Conservation (phyloP, 2,113 vertebrate genomes). For the Antigone vipio region DNA sequence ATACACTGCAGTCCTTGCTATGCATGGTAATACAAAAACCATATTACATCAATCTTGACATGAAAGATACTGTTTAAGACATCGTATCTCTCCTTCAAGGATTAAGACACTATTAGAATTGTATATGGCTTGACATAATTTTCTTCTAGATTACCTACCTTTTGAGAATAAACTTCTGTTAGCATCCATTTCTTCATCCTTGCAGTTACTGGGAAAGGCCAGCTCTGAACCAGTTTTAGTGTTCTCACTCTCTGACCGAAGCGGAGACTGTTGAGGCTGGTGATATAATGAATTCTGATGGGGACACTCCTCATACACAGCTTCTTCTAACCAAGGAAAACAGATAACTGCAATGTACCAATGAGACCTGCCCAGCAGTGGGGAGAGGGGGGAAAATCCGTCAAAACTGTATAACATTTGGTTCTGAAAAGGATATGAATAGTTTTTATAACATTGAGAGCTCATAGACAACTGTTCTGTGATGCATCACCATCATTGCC, state of each 20-base stretch:
- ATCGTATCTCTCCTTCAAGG: not conserved
- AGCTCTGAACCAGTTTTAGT: not conserved
- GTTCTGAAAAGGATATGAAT: not conserved
- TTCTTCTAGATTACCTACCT: not conserved
- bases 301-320: conserved; percentile 70
- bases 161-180: conserved; percentile 1
- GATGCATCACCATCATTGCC: accelerated
- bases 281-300: not conserved
- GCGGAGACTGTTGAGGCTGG: not conserved
- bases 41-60: not conserved
- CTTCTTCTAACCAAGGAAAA: conserved; percentile 88
- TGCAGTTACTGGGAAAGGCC: not conserved
- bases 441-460: not conserved
- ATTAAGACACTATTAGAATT: not conserved
- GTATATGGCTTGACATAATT: not conserved
- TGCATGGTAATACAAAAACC: not conserved
- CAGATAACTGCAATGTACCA: conserved; percentile 97
- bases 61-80: not conserved
- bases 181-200: not conserved
- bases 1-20: not conserved
- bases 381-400: accelerated
- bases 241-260: not conserved
- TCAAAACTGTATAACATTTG: not conserved
- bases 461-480: not conserved
- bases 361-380: conserved; percentile 80